Evolutionary conservation across 2,113 vertebrate species (phyloP).

Genomic region (Polyodon spathula): DNA sequence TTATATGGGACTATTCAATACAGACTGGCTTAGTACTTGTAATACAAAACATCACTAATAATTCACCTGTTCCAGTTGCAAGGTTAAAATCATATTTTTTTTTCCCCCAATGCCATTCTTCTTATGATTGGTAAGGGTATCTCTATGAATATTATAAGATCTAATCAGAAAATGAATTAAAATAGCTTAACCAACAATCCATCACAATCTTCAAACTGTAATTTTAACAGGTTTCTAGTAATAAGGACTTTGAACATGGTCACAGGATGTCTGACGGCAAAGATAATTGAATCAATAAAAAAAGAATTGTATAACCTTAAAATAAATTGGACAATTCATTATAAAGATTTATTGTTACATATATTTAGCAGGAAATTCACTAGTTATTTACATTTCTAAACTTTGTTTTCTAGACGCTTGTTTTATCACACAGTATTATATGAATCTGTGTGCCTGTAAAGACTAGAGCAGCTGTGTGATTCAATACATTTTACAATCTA

Average conservation of each 20-base stretch:
- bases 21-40: not conserved
- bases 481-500: no score
- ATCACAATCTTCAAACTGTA: conserved; percentile 45
- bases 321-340: conserved; percentile 56
- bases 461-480: no score
- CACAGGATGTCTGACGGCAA: conserved; percentile 48
- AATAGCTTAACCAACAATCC: conserved; percentile 45
- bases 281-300: conserved; percentile 60
- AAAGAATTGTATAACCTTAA: conserved; percentile 53
- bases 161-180: conserved; percentile 40
- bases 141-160: conserved; percentile 46
- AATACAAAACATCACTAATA: not conserved
- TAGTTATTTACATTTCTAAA: conserved; percentile 53
- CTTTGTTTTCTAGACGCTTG: conserved; percentile 15
- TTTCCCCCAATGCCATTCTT: conserved; percentile 33
- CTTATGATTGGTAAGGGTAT: conserved; percentile 37
- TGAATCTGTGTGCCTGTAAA: no score
- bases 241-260: conserved; percentile 53
- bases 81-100: conserved; percentile 46
- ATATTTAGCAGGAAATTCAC: conserved; percentile 50
- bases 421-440: no score
- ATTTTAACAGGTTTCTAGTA: conserved; percentile 51
- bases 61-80: conserved; percentile 39
- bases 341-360: conserved; percentile 43
- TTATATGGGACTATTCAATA: no score